Conservation (phyloP, 1,140 invertebrate species). For the Drosophila funebris region DNA sequence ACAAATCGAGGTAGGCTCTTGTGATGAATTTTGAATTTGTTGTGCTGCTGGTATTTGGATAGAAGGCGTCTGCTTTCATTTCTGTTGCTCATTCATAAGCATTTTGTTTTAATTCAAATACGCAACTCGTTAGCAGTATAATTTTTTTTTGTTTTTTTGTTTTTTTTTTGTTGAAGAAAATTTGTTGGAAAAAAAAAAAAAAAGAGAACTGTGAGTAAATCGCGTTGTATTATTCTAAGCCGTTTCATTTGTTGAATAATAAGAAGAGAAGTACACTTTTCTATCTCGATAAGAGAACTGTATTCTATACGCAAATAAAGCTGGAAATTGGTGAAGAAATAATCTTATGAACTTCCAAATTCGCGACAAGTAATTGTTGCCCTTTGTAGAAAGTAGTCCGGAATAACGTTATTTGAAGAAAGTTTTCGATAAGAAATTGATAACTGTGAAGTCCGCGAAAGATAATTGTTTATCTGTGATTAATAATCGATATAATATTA, state of each 20-base stretch:
- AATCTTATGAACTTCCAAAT: too few species aligned
- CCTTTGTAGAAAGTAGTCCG: too few species aligned
- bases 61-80: not conserved
- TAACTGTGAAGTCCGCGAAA: too few species aligned
- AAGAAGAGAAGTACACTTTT: not conserved
- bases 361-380: too few species aligned
- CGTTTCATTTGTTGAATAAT: not conserved
- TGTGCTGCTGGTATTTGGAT: not conserved
- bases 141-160: not conserved
- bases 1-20: too few species aligned
- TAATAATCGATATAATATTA: not conserved
- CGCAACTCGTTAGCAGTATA: not conserved
- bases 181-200: not conserved
- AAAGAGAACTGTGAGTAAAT: not conserved
- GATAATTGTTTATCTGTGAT: too few species aligned
- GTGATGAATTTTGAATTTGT: too few species aligned
- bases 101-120: not conserved
- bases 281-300: too few species aligned
- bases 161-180: not conserved
- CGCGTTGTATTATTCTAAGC: not conserved
- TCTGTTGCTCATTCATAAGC: not conserved
- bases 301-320: too few species aligned
- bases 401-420: too few species aligned
- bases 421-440: too few species aligned
- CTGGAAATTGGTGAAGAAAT: too few species aligned